Conservation (phyloP, 1,140 invertebrate species). For the Telenomus remus region DNA sequence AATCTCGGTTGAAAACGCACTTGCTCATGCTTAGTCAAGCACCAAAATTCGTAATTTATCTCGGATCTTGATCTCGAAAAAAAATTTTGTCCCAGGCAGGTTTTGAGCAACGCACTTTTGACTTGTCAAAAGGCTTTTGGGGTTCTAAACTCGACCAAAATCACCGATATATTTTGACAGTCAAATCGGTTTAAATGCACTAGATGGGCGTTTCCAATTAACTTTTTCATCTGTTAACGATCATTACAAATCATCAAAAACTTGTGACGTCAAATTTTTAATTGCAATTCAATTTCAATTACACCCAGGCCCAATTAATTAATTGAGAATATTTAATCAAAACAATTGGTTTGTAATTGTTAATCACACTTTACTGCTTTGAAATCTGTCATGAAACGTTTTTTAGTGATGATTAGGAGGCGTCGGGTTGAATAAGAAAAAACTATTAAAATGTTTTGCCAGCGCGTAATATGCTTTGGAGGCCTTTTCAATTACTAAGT, state of each 20-base stretch:
- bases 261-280: too few relatives aligned
- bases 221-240: too few relatives aligned
- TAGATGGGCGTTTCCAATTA: conserved; percentile 22
- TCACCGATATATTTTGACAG: conserved; percentile 38
- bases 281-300: too few relatives aligned
- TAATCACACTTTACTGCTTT: background rate
- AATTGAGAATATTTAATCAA: too few relatives aligned
- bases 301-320: too few relatives aligned
- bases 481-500: background rate
- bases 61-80: conserved; percentile 39
- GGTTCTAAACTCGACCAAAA: conserved; percentile 37
- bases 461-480: background rate
- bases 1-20: conserved; percentile 6
- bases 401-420: too few relatives aligned
- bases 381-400: background rate
- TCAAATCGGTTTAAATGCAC: conserved; percentile 45
- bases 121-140: conserved; percentile 29
- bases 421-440: too few relatives aligned
- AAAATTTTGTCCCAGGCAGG: conserved; percentile 16
- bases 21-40: conserved; percentile 23
- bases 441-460: background rate
- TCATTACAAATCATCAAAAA: too few relatives aligned
- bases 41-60: conserved; percentile 41
- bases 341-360: too few relatives aligned
- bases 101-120: conserved; percentile 1